Percentiles rank a stretch among this genome's conserved stretches.
These are phyloP conservation scores for Saccostrea echinata DNA, from an alignment of 1,140 invertebrate species.

Conservation along the genomic window DNA sequence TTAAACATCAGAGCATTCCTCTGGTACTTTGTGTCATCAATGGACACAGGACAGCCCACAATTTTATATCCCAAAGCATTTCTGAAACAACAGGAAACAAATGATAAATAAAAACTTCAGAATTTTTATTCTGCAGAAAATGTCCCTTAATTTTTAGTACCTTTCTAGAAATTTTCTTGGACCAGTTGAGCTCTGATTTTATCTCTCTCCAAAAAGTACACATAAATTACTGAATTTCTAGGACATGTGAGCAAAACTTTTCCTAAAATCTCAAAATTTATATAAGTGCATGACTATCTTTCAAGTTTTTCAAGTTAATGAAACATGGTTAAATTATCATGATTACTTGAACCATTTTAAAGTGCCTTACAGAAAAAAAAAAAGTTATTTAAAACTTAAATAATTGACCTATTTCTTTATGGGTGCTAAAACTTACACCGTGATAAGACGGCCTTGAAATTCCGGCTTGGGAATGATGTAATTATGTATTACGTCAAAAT, in stretches of 20 bases:
- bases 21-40: conserved; percentile 94
- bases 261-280: neutral
- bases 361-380: neutral
- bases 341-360: neutral
- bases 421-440: too few species aligned
- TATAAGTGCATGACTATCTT: neutral
- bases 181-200: neutral
- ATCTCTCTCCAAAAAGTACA: neutral
- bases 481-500: conserved; percentile 94
- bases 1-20: conserved; percentile 97
- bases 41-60: conserved; percentile 94
- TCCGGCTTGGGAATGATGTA: conserved; percentile 97
- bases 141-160: too few species aligned
- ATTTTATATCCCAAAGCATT: conserved; percentile 92
- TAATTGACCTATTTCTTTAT: conserved; percentile 69
- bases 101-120: neutral
- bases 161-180: neutral
- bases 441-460: conserved; percentile 92
- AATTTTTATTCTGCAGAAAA: neutral
- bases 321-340: neutral
- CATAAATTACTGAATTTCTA: neutral
- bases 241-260: neutral
- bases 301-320: neutral
- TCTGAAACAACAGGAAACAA: conserved; percentile 83
- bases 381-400: neutral